Base-by-base conservation (phyloP, 2,113 vertebrate species). In the Meriones unguiculatus region DNA sequence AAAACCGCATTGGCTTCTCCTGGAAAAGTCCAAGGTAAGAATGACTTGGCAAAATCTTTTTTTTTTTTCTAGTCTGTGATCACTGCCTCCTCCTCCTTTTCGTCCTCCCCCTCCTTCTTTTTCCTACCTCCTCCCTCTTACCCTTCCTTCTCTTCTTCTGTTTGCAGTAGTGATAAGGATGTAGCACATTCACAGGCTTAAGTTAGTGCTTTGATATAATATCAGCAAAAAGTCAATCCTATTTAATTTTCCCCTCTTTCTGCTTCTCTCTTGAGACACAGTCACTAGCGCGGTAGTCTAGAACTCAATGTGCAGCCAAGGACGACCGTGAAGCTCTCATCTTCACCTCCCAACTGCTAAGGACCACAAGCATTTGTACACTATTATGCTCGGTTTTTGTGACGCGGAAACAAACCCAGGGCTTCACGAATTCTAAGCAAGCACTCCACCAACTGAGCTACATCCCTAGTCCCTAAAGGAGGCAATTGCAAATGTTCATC, bases 31-130 rank as follows among this genome's bases (percentile, higher is more conserved):
- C 82, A 78, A 70, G 35, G 38, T 96, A 92, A 97, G 81, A 15
- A 81, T 96, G 95, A 97, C 93, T 77, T 94, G 65, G 93, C 95
- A 96, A 69, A 93, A 87, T 57, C 41, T 30, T 32, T 52, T 10
- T 32, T 52, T 10, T n/a, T 70, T 92, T 70, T 85, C 18, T 52
- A 54, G 46, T n/a, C 28, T 28, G 7, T 35, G 69, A 4, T 62
- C 73, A 87, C 46, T 46, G 41, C 35, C 5, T 5, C 2, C 38
- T 35, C 41, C 2, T 30, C 14, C 41, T n/a, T 35, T 2, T 3
- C 73, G 8, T 41, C 6, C 7, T 17, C 70, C 35, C 38, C 1
- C 38, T 12, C 9, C 35, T 5, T 11, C 77, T 28, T 38, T 5
- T 7, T 72, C 13, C 35, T 20, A 46, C 35, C 3, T 38, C 17